A percentile compares a stretch with the other conserved stretches of the same genome.
Evolutionary conservation across 2,113 vertebrate genomes (phyloP).

Genomic region (Phaethon lepturus): DNA sequence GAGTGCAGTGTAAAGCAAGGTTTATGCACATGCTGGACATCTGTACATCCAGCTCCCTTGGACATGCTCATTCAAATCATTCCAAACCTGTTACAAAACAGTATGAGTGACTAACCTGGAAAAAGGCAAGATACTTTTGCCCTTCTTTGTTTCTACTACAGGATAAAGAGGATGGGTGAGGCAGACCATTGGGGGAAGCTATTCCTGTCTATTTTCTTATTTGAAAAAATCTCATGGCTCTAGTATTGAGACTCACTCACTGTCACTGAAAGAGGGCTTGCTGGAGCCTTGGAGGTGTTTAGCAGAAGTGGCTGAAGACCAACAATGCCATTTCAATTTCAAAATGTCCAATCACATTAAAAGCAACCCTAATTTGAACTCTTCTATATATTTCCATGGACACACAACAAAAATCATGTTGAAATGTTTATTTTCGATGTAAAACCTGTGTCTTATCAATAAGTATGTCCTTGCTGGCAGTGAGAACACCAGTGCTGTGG

Average conservation of each 20-base stretch:
- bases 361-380: neutral
- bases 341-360: neutral
- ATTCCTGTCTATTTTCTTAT: neutral
- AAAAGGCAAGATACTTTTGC: neutral
- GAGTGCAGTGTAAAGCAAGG: neutral
- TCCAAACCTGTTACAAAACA: neutral
- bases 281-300: neutral
- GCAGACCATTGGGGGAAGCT: neutral
- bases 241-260: neutral
- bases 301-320: neutral
- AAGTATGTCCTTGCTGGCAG: neutral
- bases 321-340: neutral
- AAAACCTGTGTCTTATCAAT: neutral
- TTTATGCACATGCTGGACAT: neutral
- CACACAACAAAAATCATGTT: neutral
- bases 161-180: neutral
- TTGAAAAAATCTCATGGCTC: neutral
- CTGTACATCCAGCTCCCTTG: neutral
- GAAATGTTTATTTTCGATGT: neutral
- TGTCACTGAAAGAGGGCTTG: neutral
- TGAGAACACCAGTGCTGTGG: neutral
- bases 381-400: neutral
- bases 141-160: neutral
- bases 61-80: neutral
- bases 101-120: neutral